Percentiles rank a stretch among this genome's conserved stretches.
Conservation (phyloP, 2,888 invertebrate genomes). For the Chymomyza amoena region DNA sequence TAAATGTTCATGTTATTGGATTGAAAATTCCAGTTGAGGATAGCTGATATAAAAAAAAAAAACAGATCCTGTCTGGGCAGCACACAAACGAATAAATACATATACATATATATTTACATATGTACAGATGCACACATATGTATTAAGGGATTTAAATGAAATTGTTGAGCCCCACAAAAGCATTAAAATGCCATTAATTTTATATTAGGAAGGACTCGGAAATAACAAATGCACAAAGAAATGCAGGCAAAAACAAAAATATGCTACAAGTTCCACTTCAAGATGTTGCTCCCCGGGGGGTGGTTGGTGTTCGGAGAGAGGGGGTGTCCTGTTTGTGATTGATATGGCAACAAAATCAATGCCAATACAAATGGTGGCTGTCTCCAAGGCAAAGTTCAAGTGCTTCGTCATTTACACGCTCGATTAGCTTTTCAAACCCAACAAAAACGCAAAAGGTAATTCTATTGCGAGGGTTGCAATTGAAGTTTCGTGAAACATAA, state of each 20-base stretch:
- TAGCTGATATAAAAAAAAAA: not conserved
- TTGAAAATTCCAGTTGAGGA: not conserved
- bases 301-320: too few relatives aligned
- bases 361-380: not conserved
- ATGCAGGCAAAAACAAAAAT: not conserved
- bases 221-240: not conserved
- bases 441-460: not conserved
- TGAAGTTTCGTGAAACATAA: too few relatives aligned
- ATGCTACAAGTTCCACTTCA: too few relatives aligned
- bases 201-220: not conserved
- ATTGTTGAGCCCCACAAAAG: not conserved
- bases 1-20: not conserved
- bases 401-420: conserved; percentile 1
- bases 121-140: not conserved
- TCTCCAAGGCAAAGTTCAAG: not conserved
- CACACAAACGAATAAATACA: not conserved
- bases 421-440: not conserved
- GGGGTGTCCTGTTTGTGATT: not conserved
- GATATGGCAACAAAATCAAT: not conserved
- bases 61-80: not conserved
- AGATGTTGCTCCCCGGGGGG: not conserved
- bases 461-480: not conserved
- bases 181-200: not conserved
- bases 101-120: not conserved
- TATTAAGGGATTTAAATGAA: not conserved